Base-by-base conservation (phyloP, 2,113 vertebrate genomes). In the Cochlearius cochlearius region DNA sequence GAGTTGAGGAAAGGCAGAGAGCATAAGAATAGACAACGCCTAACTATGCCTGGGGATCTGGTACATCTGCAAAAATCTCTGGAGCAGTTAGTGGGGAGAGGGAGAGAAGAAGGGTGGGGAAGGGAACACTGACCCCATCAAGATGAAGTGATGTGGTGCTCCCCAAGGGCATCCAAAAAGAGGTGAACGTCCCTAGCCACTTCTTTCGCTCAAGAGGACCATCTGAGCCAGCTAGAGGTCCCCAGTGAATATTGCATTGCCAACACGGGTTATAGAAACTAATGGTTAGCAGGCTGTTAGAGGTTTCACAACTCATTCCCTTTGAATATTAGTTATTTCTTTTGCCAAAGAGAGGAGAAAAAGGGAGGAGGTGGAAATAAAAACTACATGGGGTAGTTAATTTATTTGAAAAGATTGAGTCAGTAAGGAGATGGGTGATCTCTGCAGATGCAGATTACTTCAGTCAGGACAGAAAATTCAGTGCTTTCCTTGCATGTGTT, bases 251-350 rank as follows among this genome's bases (percentile, higher is more conserved):
- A 68, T 2, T 86, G 32, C 29, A 43, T 85, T 94, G 75, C 62
- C 81, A 94, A 5, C 21, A 67, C 26, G 59, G n/a, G 14, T 86
- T 94, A 85, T 21, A 85, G 78, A 85, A 92, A 45, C 29, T 91
- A 92, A 73, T 88, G 27, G 20, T 88, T 92, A 95, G 68, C 66
- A 91, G 71, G 41, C 74, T 89, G 74, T 89, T 89, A 92, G 87
- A 92, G 66, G 74, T 88, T 94, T 97, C 84, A 83, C 81, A 91
- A 83, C 43, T 92, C 18, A 73, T 91, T 95, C 94, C 29, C 63
- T 94, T 73, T 86, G 43, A 71, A 69, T 82, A 69, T 94, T 73
- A 74, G 45, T 55, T 79, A 76, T 47, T 95, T 92, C 11, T 95
- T 89, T 93, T 95, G 81, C 58, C 91, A 84, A 72, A 92, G 36